A percentile compares a stretch with the other conserved stretches of the same genome.
Conservation (phyloP, 2,888 invertebrate species). For the Platerodrilus igneus region DNA sequence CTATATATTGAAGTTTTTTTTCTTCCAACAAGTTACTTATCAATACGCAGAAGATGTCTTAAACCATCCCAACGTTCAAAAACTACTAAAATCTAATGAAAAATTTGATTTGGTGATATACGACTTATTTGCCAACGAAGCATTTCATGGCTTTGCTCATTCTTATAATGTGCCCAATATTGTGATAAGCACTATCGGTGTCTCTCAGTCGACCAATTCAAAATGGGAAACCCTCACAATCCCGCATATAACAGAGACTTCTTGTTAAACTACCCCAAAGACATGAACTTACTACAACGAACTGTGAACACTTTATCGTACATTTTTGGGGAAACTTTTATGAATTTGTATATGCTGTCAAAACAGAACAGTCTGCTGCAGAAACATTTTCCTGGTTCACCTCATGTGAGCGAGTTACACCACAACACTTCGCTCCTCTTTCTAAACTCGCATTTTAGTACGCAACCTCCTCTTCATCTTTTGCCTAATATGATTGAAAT, state of each 20-base stretch:
- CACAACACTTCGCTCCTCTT: conserved; percentile 38
- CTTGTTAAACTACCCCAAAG: conserved; percentile 44
- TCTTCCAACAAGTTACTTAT: too few relatives aligned
- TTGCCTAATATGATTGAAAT: conserved; percentile 56
- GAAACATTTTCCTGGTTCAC: conserved; percentile 25
- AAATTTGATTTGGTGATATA: conserved; percentile 47
- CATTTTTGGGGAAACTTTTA: conserved; percentile 20
- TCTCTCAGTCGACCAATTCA: conserved; percentile 47
- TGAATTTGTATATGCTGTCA: conserved; percentile 19
- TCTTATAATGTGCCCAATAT: conserved; percentile 43
- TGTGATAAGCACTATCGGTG: conserved; percentile 47
- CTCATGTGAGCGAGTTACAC: conserved; percentile 26
- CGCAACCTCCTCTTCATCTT: conserved; percentile 50
- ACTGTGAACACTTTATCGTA: conserved; percentile 49
- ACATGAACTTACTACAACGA: conserved; percentile 53
- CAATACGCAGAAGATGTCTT: conserved; percentile 28
- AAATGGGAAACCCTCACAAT: conserved; percentile 49
- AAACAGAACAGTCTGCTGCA: conserved; percentile 23
- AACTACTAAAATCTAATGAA: conserved; percentile 37
- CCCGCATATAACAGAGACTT: conserved; percentile 52
- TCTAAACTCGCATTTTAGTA: conserved; percentile 49
- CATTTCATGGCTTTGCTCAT: conserved; percentile 43
- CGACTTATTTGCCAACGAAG: conserved; percentile 52
- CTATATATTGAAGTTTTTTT: too few relatives aligned
- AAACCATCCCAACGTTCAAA: conserved; percentile 33